Evolutionary conservation across 2,113 vertebrate species (phyloP).

Genomic region (Poecile atricapillus): DNA sequence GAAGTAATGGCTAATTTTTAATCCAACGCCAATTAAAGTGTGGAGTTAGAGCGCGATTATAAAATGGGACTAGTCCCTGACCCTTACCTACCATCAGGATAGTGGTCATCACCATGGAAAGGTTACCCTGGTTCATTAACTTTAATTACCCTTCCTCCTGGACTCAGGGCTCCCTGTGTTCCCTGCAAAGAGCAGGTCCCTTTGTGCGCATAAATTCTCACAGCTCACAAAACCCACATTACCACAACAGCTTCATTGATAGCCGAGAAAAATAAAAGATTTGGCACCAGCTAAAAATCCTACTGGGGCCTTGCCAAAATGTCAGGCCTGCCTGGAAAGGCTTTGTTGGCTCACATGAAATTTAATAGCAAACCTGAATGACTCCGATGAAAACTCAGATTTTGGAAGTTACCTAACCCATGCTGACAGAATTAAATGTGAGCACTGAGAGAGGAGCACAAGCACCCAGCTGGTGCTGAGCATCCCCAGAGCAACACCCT

Average conservation of each 20-base stretch:
- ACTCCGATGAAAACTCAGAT: slow-evolving; percentile 45
- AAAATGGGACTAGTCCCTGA: slow-evolving; percentile 61
- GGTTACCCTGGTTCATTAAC: slow-evolving; percentile 81
- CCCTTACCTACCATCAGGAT: slow-evolving; percentile 69
- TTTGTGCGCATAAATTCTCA: slow-evolving; percentile 82
- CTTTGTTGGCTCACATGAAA: slow-evolving; percentile 62
- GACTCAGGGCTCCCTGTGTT: slow-evolving; percentile 77
- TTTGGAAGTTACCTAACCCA: slow-evolving; percentile 46
- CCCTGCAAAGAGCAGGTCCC: slow-evolving; percentile 78
- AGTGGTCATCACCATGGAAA: slow-evolving; percentile 71
- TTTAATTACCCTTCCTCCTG: slow-evolving; percentile 79
- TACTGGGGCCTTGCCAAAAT: slow-evolving; percentile 71
- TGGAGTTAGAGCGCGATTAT: not conserved
- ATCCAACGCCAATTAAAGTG: slow-evolving; percentile 17
- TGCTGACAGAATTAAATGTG: not conserved
- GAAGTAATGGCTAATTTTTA: slow-evolving; percentile 3
- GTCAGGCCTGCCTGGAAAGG: slow-evolving; percentile 65
- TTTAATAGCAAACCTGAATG: slow-evolving; percentile 69
- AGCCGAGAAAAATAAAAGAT: slow-evolving; percentile 75
- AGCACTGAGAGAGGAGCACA: not conserved
- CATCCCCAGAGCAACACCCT: not conserved
- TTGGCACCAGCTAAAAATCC: slow-evolving; percentile 73
- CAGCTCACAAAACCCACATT: slow-evolving; percentile 80
- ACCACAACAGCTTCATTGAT: slow-evolving; percentile 83
- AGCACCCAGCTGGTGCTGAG: not conserved